Percentiles rank a stretch among this genome's conserved stretches.
Conservation (phyloP, 2,797 vertebrate genomes). For the Gastrophryne carolinensis region DNA sequence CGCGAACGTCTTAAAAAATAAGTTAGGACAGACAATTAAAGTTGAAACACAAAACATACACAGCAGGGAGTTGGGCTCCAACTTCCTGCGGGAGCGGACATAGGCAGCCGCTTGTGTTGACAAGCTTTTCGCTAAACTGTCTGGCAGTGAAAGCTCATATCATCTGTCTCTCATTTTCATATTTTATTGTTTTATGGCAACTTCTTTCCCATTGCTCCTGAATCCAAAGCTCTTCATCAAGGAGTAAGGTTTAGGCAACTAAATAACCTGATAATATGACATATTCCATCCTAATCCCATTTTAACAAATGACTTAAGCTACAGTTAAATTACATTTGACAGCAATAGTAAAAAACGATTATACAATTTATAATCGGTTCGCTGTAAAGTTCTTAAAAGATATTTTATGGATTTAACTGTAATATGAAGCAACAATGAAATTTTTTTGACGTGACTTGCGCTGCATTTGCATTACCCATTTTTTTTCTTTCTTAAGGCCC, state of each 20-base stretch:
- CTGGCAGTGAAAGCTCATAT: neutral
- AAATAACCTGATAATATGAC: neutral
- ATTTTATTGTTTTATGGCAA: neutral
- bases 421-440: too few relatives aligned
- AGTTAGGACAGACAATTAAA: slow-evolving; percentile 8
- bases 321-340: neutral
- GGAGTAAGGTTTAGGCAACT: neutral
- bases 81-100: neutral
- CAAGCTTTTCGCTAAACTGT: neutral
- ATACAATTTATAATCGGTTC: too few relatives aligned
- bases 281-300: neutral
- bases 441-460: too few relatives aligned
- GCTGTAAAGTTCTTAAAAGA: too few relatives aligned
- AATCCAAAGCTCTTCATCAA: neutral
- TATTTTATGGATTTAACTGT: too few relatives aligned
- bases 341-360: neutral
- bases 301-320: neutral
- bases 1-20: neutral
- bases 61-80: neutral
- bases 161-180: neutral
- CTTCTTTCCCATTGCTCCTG: neutral
- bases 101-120: neutral
- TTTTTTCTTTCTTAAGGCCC: too few relatives aligned
- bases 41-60: slow-evolving; percentile 16
- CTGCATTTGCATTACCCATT: too few relatives aligned